Base-by-base conservation (phyloP, 1,140 invertebrate species). In the Hyles vespertilio region DNA sequence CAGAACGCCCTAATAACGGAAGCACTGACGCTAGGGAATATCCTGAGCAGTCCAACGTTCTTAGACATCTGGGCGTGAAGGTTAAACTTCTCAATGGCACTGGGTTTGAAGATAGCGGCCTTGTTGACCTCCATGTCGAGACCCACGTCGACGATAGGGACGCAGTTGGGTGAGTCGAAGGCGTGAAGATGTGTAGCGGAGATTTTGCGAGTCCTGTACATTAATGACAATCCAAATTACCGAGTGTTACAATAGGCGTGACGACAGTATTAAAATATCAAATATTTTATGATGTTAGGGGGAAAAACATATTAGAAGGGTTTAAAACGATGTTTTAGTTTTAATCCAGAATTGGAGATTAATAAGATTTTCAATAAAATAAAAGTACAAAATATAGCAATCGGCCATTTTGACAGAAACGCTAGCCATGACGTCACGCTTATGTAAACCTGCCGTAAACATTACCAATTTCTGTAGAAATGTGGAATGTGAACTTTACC, bases 21-120 rank as follows among this genome's bases (percentile, higher is more conserved):
- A 9, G 91, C 89, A 10, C 95, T 95, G 64, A 99, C 98, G 64
- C 95, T 96, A 0, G 98, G 98, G 81, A 98, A 98, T 67, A 99
- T 91, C 10, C 96, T 91, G 6, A 99, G 80, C 5, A 98, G 74
- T 0, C 95, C 95, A 9, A 99, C 97, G 81, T 98, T 95, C 59
- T 93, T 91, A 79, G 94, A 96, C 63, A 98, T 89, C n/a, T 91
- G 91, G 4, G 92, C 90, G 64, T 96, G 93, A 0, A 98, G 93
- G n/a, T 87, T 83, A 72, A 98, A 98, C 61, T 94, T 94, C 51
- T 94, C 93, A 50, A 96, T 92, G 0, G 86, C 90, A 6, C 91
- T 92, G 0, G 94, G 92, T 44, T 95, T 92, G 72, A 95, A 97
- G 51, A 98, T 93, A 0, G 92, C 90, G 32, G 93, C 91, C 81